Conservation (phyloP, 2,797 vertebrate species). For the Cossypha caffra region DNA sequence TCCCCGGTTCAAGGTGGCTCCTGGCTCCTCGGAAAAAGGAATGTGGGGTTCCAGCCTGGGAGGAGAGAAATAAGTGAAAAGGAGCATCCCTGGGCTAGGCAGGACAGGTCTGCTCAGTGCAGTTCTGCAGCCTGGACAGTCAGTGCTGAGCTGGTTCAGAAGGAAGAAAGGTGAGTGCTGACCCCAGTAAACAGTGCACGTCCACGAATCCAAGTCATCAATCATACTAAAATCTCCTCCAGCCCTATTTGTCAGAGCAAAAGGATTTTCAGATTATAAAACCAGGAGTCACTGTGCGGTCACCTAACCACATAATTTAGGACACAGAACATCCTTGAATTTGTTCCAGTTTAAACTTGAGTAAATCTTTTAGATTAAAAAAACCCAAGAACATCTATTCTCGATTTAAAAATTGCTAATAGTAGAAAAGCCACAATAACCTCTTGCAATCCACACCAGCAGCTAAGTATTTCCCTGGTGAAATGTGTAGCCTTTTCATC, state of each 20-base stretch:
- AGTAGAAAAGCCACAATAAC: slow-evolving; percentile 46
- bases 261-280: slow-evolving; percentile 57
- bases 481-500: neutral
- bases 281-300: neutral
- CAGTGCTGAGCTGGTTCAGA: neutral
- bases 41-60: slow-evolving; percentile 53
- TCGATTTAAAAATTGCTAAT: slow-evolving; percentile 43
- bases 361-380: neutral
- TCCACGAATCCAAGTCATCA: neutral
- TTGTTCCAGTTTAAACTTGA: slow-evolving; percentile 21
- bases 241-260: neutral
- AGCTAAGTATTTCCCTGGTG: neutral
- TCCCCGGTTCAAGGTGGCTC: slow-evolving; percentile 53
- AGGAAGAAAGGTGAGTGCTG: slow-evolving; percentile 20
- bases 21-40: slow-evolving; percentile 62
- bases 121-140: neutral
- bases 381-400: slow-evolving; percentile 39
- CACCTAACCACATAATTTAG: slow-evolving; percentile 28
- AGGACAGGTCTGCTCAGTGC: neutral
- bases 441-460: neutral
- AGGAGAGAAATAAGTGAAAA: slow-evolving; percentile 65
- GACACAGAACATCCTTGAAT: slow-evolving; percentile 51
- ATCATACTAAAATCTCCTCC: neutral
- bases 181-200: neutral
- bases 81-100: slow-evolving; percentile 15